Percentiles rank a stretch among this genome's conserved stretches.
phyloP scores from a whole-genome alignment of 1,140 invertebrate genomes.

The Elysia chlorotica region DNA sequence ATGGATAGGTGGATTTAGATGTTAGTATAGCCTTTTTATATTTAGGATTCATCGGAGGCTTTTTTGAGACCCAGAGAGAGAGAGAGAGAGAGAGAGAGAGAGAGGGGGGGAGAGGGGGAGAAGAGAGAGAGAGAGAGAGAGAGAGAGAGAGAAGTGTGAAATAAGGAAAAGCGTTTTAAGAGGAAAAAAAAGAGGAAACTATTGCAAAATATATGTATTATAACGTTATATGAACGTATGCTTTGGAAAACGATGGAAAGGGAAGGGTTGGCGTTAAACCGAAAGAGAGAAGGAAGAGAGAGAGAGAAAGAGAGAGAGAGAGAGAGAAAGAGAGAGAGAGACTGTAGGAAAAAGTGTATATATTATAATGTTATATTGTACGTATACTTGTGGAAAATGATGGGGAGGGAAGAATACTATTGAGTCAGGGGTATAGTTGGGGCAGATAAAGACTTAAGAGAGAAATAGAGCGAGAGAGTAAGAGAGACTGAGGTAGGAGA shows the following conservation, averaged over 20 bases:
- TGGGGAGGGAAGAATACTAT: too few relatives aligned
- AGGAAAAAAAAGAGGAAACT: neutral
- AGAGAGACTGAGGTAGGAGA: neutral
- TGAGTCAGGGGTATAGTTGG: too few relatives aligned
- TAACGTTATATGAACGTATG: neutral
- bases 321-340: conserved; percentile 6
- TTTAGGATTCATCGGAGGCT: too few relatives aligned
- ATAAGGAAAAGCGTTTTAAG: neutral
- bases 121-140: neutral
- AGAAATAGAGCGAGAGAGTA: neutral
- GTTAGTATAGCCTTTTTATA: too few relatives aligned
- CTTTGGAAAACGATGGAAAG: neutral
- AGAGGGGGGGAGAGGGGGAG: neutral
- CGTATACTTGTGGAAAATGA: too few relatives aligned
- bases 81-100: neutral
- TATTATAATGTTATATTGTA: too few relatives aligned
- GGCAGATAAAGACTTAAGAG: neutral
- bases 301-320: conserved; percentile 1
- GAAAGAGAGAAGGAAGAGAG: neutral
- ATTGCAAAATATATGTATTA: neutral
- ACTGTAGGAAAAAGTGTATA: neutral
- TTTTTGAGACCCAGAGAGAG: too few relatives aligned
- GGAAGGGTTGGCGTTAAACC: neutral
- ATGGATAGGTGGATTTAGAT: neutral
- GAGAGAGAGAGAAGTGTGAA: neutral